A percentile compares a stretch with the other conserved stretches of the same genome.
Conservation (phyloP, 2,888 invertebrate species). For the Steinernema hermaphroditum region DNA sequence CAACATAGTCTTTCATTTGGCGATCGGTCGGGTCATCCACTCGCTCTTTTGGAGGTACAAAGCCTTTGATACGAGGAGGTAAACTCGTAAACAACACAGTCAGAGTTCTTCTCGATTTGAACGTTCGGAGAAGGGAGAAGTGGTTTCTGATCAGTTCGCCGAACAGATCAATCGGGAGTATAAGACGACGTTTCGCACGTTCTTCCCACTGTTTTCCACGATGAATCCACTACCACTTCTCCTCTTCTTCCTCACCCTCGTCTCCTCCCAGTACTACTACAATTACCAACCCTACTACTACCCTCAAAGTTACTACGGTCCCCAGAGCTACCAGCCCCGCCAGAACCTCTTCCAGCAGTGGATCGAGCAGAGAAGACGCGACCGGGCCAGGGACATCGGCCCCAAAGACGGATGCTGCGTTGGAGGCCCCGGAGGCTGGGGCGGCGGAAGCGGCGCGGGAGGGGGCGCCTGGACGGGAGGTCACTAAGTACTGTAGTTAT, state of each 20-base stretch:
- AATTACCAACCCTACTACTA: not conserved
- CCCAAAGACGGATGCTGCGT: conserved; percentile 22
- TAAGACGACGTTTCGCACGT: too few species aligned
- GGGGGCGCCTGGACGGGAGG: conserved; percentile 24
- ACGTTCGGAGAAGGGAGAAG: too few species aligned
- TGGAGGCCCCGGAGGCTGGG: conserved; percentile 9
- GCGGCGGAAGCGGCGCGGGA: conserved; percentile 15
- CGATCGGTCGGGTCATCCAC: too few species aligned
- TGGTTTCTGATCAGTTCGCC: too few species aligned
- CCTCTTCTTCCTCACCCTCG: not conserved
- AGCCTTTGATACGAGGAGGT: too few species aligned
- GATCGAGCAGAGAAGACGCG: conserved; percentile 20
- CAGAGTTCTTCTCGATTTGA: too few species aligned
- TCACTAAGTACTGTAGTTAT: not conserved
- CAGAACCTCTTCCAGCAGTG: conserved; percentile 7
- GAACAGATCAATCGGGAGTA: too few species aligned
- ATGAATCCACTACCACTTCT: not conserved
- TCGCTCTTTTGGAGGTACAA: too few species aligned
- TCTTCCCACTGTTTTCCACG: not conserved
- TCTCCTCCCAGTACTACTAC: not conserved
- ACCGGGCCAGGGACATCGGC: conserved; percentile 13
- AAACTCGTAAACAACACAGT: too few species aligned
- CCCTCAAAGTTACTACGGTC: not conserved
- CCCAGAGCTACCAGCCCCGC: not conserved
- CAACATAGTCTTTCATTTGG: too few species aligned